Evolutionary conservation across 2,797 vertebrate genomes (phyloP).

Genomic region (Myoxocephalus aenaeus): DNA sequence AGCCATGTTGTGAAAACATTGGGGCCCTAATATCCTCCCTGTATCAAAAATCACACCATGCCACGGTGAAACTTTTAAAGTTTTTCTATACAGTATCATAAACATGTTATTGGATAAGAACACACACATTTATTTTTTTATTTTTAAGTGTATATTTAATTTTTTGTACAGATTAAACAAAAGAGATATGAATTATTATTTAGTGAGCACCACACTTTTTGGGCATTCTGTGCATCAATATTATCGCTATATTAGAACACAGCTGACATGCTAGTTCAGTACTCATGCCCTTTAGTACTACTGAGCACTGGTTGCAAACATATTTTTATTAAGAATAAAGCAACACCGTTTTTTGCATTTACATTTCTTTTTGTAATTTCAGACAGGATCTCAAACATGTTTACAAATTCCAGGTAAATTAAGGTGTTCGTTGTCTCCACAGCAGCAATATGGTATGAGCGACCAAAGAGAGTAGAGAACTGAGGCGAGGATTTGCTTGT

Average conservation of each 20-base stretch:
- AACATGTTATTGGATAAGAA: too few species aligned
- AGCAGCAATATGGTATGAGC: not conserved
- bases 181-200: not conserved
- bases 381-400: not conserved
- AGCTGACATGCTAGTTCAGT: not conserved
- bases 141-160: too few species aligned
- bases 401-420: not conserved
- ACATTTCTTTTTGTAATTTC: not conserved
- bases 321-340: not conserved
- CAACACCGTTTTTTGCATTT: not conserved
- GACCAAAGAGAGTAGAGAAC: not conserved
- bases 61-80: not conserved
- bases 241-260: not conserved
- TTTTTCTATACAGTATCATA: not conserved
- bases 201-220: not conserved
- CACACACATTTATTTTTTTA: too few species aligned
- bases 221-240: not conserved
- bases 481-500: constrained; percentile 28
- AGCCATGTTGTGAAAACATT: constrained; percentile 19
- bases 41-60: constrained; percentile 12
- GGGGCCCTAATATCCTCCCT: not conserved
- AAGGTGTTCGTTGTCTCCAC: not conserved
- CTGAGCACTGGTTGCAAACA: not conserved
- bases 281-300: not conserved
- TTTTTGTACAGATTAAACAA: not conserved